A percentile compares a stretch with the other conserved stretches of the same genome.
Evolutionary conservation across 1,140 invertebrate genomes (phyloP).

Genomic region (Euborellia annulipes): DNA sequence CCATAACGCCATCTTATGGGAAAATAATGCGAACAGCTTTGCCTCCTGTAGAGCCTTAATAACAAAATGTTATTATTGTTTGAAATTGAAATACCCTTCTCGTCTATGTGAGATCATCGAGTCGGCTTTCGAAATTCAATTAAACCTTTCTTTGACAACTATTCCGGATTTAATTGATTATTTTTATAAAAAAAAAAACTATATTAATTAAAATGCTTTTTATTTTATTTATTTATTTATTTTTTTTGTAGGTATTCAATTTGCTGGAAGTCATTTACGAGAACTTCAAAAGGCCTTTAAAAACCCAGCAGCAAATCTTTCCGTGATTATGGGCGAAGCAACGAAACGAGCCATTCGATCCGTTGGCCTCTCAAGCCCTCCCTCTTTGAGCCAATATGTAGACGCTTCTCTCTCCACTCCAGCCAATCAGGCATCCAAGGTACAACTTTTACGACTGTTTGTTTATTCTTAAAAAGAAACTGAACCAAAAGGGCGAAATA

Average conservation of each 20-base stretch:
- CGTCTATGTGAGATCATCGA: too few species aligned
- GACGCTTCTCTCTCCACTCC: conserved; percentile 21
- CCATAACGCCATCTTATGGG: too few species aligned
- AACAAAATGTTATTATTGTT: too few species aligned
- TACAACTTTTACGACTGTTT: conserved; percentile 3
- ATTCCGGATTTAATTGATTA: too few species aligned
- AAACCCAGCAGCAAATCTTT: conserved; percentile 72
- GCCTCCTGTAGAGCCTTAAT: too few species aligned
- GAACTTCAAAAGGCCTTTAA: conserved; percentile 76
- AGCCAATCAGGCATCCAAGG: neutral
- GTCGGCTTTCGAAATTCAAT: too few species aligned
- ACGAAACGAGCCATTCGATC: conserved; percentile 60
- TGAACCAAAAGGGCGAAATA: conserved; percentile 1
- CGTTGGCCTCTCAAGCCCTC: conserved; percentile 53
- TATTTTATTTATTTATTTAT: conserved; percentile 17
- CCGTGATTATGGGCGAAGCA: conserved; percentile 71
- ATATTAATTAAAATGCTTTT: too few species aligned
- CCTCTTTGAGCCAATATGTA: conserved; percentile 38
- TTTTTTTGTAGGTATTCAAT: conserved; percentile 50
- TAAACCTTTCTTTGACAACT: too few species aligned
- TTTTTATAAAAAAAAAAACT: too few species aligned
- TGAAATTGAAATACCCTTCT: too few species aligned
- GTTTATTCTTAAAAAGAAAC: conserved; percentile 3
- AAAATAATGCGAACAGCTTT: too few species aligned
- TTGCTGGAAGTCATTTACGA: conserved; percentile 70